These are phyloP conservation scores for Melierax canorus DNA, from an alignment of 2,113 vertebrate species.

Conservation along the genomic window DNA sequence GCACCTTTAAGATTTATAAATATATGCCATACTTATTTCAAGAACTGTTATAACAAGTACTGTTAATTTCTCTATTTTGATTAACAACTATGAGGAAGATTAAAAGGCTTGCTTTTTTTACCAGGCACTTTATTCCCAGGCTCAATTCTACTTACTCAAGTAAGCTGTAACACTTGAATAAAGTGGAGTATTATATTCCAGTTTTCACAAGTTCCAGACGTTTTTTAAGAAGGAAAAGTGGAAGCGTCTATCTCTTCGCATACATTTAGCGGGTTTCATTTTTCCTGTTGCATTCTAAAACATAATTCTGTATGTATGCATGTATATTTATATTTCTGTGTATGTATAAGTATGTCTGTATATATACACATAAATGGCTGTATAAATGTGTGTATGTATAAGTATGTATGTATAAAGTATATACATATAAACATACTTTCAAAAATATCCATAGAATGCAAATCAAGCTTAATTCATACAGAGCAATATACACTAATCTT, in stretches of 20 bases:
- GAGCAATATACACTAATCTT: neutral
- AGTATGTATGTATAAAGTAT: neutral
- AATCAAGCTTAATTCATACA: neutral
- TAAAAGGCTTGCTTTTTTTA: neutral
- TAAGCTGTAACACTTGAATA: neutral
- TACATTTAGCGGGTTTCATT: neutral
- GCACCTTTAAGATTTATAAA: neutral
- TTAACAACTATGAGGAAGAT: constrained; percentile 2
- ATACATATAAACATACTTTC: neutral
- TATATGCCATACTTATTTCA: neutral
- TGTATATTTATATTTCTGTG: neutral
- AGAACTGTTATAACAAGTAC: constrained; percentile 27
- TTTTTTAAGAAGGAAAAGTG: neutral
- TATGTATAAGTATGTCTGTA: neutral
- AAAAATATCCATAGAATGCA: neutral
- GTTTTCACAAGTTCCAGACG: neutral
- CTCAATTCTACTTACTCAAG: neutral
- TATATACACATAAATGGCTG: neutral
- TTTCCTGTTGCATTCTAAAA: neutral
- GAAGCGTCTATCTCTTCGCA: neutral
- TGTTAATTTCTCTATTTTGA: constrained; percentile 40
- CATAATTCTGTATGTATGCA: neutral
- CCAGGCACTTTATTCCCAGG: neutral
- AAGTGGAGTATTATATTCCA: neutral
- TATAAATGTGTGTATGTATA: neutral